Evolutionary conservation across 2,888 invertebrate species (phyloP), one percentile per base, ranked within the genome.

Genomic region (Phytoseiulus persimilis): DNA sequence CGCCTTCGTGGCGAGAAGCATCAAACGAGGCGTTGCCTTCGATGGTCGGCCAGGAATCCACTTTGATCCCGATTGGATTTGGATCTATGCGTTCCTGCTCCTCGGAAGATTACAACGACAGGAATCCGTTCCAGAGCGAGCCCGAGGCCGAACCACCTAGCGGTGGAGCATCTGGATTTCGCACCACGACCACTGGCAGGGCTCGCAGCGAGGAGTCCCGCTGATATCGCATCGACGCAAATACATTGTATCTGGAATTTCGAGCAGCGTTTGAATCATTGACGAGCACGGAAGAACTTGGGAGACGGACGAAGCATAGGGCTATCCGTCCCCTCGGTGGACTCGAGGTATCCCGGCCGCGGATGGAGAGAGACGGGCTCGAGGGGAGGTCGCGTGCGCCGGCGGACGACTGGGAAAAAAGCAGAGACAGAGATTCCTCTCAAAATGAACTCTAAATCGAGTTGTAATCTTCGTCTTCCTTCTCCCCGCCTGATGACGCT

Each of bases 361-460:
- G 39, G 9, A 39, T 39, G 65, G 65, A 23, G 18, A 23, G 18
- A 3, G 65, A 65, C 65, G 23, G 23, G 65, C 65, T 23, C 23
- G 14, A 23, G 46, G 46, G 14, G 46, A 46, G 65, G 65, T 65
- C 65, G 65, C 18, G 65, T 23, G 46, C 14, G 46, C 9, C 46
- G 46, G 6, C 46, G 14, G 65, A 23, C 65, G 65, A 65, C 65
- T 65, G 65, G 2, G 28, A 28, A 65, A 28, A 65, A 14, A 46
- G 18, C 39, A 39, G 39, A 39, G 65, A 65, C 65, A 65, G 65
- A 65, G 65, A 65, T 65, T 65, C 18, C 65, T 65, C 65, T 65
- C 65, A 65, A 65, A 65, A 65, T 65, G 65, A 65, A 65, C 65
- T 65, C 65, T 65, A 65, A 65, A 65, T 65, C 65, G 65, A 65